Conservation (phyloP, 2,797 vertebrate species). For the Phaenicophaeus curvirostris region DNA sequence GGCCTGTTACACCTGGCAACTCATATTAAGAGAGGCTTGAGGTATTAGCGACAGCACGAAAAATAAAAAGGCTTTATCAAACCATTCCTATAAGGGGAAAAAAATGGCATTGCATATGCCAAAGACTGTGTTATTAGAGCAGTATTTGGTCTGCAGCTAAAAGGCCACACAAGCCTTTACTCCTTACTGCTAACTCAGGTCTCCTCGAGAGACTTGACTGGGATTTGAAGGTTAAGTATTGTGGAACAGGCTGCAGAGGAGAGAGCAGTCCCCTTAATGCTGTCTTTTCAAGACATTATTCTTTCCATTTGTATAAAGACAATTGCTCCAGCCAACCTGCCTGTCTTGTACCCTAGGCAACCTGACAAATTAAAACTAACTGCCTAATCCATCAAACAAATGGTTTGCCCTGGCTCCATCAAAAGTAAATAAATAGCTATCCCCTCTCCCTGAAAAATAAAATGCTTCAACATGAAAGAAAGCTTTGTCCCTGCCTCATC, state of each 20-base stretch:
- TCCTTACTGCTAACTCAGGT: conserved; percentile 7
- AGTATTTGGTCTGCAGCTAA: conserved; percentile 2
- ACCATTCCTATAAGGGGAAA: neutral
- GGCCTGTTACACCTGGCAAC: neutral
- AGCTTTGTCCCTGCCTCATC: neutral
- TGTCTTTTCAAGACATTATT: conserved; percentile 44
- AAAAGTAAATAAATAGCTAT: conserved; percentile 56
- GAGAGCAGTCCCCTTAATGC: conserved; percentile 9
- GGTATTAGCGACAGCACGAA: neutral
- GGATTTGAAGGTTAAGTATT: conserved; percentile 54
- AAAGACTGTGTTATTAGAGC: neutral
- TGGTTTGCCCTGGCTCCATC: conserved; percentile 30
- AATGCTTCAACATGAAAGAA: neutral
- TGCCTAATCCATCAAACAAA: conserved; percentile 70
- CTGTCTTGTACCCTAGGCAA: conserved; percentile 65
- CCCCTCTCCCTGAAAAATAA: conserved; percentile 11
- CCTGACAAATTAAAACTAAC: conserved; percentile 68
- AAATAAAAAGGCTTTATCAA: neutral
- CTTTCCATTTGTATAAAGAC: conserved; percentile 54
- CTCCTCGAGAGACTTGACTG: conserved; percentile 8
- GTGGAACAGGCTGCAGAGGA: neutral
- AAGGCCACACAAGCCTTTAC: conserved; percentile 13
- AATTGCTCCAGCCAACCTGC: conserved; percentile 59
- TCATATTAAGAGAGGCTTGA: neutral
- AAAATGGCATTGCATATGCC: neutral